phyloP scores from a whole-genome alignment of 2,797 vertebrate species.

The Myripristis murdjan region DNA sequence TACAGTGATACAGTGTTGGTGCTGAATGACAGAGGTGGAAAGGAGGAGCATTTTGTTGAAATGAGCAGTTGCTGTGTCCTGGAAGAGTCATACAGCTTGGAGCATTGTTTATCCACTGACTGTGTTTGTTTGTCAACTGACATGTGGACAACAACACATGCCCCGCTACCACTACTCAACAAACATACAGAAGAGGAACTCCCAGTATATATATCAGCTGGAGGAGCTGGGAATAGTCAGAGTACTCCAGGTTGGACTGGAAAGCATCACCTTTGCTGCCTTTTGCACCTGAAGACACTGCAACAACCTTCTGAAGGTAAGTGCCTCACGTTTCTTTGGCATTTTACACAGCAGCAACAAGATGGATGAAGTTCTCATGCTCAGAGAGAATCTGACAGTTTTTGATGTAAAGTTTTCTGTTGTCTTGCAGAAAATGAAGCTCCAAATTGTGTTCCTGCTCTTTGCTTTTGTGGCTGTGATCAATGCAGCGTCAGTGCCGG shows the following conservation, averaged over 20 bases:
- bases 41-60: too few relatives aligned
- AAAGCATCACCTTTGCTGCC: background rate
- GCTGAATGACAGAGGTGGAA: too few relatives aligned
- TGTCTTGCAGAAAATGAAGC: conserved; percentile 48
- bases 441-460: conserved; percentile 4
- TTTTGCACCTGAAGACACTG: background rate
- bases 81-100: background rate
- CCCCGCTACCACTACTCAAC: conserved; percentile 5
- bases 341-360: background rate
- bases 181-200: background rate
- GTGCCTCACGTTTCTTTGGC: background rate
- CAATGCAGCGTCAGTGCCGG: background rate
- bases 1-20: too few relatives aligned
- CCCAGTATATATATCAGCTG: too few relatives aligned
- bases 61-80: too few relatives aligned
- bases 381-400: too few relatives aligned
- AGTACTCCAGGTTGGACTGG: background rate
- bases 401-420: background rate
- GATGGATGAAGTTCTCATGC: too few relatives aligned
- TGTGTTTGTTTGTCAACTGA: too few relatives aligned
- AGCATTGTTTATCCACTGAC: conserved; percentile 10
- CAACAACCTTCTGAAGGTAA: conserved; percentile 15
- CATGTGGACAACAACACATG: too few relatives aligned
- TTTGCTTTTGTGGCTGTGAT: conserved; percentile 17
- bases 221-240: background rate